A percentile compares a stretch with the other conserved stretches of the same genome.
Conservation (phyloP, 2,113 vertebrate genomes). For the Formicarius rufipectus region DNA sequence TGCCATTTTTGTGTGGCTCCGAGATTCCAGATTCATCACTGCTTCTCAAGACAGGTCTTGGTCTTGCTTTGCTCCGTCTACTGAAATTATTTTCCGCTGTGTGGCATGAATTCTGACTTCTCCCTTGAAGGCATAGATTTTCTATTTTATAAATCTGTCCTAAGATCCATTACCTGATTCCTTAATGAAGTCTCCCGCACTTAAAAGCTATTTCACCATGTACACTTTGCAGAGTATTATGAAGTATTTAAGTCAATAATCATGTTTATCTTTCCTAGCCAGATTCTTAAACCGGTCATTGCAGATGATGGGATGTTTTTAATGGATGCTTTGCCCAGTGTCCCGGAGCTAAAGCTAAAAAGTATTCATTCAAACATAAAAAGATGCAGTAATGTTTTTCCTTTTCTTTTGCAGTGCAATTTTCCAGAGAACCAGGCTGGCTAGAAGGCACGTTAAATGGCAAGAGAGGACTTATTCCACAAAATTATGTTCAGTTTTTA, state of each 20-base stretch:
- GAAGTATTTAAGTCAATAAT: background rate
- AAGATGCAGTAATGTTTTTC: background rate
- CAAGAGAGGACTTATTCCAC: constrained; percentile 94
- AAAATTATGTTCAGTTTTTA: constrained; percentile 96
- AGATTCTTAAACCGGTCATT: background rate
- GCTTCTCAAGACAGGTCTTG: background rate
- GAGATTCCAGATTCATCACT: background rate
- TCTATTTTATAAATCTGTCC: background rate
- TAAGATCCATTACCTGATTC: background rate
- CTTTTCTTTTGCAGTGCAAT: constrained; percentile 75
- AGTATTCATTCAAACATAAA: background rate
- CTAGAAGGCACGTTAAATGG: constrained; percentile 95
- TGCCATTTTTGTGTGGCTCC: background rate
- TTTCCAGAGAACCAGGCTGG: constrained; percentile 95
- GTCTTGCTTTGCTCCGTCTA: background rate
- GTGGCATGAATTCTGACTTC: background rate
- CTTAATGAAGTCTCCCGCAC: background rate
- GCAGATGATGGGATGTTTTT: background rate
- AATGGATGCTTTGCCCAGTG: background rate
- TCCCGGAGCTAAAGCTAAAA: background rate
- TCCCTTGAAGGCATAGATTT: background rate
- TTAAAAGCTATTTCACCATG: background rate
- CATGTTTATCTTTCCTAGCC: background rate
- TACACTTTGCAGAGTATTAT: background rate
- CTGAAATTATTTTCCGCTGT: background rate